Evolutionary conservation across 2,888 invertebrate genomes (phyloP).

Genomic region (Thelaira solivaga): DNA sequence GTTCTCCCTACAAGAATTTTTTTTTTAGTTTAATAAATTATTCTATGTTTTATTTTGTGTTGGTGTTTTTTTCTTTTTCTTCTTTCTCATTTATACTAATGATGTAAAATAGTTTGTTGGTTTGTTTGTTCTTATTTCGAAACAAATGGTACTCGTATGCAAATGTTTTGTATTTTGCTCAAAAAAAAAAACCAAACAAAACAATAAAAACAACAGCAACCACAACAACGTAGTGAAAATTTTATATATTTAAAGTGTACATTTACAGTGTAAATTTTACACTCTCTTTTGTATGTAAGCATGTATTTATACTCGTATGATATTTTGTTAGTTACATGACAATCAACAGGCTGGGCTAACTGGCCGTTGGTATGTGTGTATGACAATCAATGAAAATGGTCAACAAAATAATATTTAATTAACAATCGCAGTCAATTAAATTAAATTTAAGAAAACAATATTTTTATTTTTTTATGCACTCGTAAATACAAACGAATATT

Average conservation of each 20-base stretch:
- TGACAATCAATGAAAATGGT: constrained; percentile 31
- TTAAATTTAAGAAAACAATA: too few relatives aligned
- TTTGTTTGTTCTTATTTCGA: constrained; percentile 2
- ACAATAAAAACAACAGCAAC: constrained; percentile 35
- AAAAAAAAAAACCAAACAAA: too few relatives aligned
- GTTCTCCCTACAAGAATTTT: constrained; percentile 18
- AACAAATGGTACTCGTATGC: constrained; percentile 56
- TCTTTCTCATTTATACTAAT: constrained; percentile 50
- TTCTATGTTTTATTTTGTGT: constrained; percentile 12
- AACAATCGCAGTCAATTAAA: constrained; percentile 55
- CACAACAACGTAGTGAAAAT: background rate
- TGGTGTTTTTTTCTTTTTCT: constrained; percentile 11
- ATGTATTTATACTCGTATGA: too few relatives aligned
- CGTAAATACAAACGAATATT: background rate
- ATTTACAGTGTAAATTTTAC: too few relatives aligned
- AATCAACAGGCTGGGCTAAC: too few relatives aligned
- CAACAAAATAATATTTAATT: constrained; percentile 38
- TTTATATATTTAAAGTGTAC: too few relatives aligned
- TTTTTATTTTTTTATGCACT: too few relatives aligned
- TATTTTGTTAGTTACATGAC: too few relatives aligned
- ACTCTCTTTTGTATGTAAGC: too few relatives aligned
- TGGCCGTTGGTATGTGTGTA: too few relatives aligned
- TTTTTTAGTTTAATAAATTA: constrained; percentile 10
- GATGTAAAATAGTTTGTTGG: constrained; percentile 26
- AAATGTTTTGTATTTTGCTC: constrained; percentile 19